These are phyloP conservation scores for Drosophila mettleri DNA, from an alignment of 2,888 invertebrate species.

Conservation along the genomic window DNA sequence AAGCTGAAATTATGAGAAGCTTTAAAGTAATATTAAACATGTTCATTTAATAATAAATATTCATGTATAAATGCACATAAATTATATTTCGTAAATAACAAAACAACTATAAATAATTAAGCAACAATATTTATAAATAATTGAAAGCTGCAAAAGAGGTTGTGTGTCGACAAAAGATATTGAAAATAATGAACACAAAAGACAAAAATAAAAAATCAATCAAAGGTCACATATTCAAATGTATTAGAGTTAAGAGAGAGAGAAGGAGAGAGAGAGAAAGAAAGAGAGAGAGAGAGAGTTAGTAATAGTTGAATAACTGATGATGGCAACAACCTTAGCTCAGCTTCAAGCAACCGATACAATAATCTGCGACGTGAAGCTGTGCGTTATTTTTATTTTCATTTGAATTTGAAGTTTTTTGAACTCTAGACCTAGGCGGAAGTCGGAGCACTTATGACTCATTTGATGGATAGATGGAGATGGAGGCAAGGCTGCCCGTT, in stretches of 20 bases:
- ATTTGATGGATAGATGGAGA: constrained; percentile 57
- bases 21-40: not conserved
- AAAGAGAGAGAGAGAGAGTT: constrained; percentile 1
- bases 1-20: not conserved
- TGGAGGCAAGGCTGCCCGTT: constrained; percentile 24
- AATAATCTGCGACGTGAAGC: constrained; percentile 36
- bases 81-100: not conserved
- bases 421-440: constrained; percentile 66
- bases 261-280: not conserved
- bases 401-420: constrained; percentile 58
- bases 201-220: constrained; percentile 1
- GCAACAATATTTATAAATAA: not conserved
- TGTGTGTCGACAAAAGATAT: not conserved
- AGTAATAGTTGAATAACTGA: constrained; percentile 28
- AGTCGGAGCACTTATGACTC: constrained; percentile 69
- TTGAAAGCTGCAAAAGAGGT: not conserved
- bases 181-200: not conserved
- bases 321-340: constrained; percentile 46
- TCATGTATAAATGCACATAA: not conserved
- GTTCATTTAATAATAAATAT: not conserved
- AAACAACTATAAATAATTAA: not conserved
- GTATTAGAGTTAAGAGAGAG: not conserved
- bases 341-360: constrained; percentile 23
- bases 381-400: constrained; percentile 12
- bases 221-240: not conserved